Percentiles rank a stretch among this genome's conserved stretches.
phyloP scores from a whole-genome alignment of 2,113 vertebrate species.

The Tragelaphus strepsiceros region DNA sequence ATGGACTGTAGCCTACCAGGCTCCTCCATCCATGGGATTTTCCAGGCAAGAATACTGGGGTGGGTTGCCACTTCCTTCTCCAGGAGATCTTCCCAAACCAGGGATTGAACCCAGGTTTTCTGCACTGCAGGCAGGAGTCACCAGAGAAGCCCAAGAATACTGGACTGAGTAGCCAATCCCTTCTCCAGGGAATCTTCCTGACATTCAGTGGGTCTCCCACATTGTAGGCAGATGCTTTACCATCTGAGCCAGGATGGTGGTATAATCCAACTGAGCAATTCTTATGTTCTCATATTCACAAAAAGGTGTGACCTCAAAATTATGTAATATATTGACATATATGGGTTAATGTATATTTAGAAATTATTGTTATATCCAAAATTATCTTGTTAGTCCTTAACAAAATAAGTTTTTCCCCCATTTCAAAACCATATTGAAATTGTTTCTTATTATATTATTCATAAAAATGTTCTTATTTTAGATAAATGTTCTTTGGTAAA shows the following conservation, averaged over 20 bases:
- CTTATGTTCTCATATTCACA: background rate
- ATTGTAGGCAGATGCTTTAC: rapidly evolving
- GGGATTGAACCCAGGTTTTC: background rate
- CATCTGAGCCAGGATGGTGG: background rate
- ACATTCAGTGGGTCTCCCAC: background rate
- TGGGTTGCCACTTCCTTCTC: background rate
- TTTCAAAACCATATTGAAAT: background rate
- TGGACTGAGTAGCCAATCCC: too few relatives aligned
- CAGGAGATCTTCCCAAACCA: background rate
- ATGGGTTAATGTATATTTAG: background rate
- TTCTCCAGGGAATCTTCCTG: too few relatives aligned
- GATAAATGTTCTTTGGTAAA: background rate
- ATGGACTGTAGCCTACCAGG: background rate
- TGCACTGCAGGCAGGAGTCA: too few relatives aligned
- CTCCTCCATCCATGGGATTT: background rate
- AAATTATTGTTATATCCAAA: background rate
- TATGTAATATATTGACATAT: background rate
- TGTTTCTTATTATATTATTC: background rate
- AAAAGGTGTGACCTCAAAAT: background rate
- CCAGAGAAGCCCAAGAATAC: too few relatives aligned
- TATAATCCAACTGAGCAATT: background rate
- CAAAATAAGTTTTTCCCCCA: background rate
- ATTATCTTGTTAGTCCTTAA: background rate
- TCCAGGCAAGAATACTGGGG: background rate
- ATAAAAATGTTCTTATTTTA: background rate